Conservation (phyloP, 2,797 vertebrate genomes). For the Sebastolobus altivelis region DNA sequence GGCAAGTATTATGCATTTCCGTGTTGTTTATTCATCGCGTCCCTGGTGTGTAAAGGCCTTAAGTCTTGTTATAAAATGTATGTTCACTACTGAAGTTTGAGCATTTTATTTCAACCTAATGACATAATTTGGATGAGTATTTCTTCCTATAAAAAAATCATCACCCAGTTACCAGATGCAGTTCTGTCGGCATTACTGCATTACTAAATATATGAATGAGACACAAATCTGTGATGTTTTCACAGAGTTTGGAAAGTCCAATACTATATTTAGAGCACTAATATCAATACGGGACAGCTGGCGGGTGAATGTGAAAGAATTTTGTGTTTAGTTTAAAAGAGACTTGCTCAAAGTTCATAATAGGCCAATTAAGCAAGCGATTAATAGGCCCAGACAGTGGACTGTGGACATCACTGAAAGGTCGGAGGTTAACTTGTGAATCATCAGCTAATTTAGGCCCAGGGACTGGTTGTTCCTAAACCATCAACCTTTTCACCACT, state of each 20-base stretch:
- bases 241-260: background rate
- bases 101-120: too few species aligned
- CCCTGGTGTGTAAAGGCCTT: too few species aligned
- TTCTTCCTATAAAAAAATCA: background rate
- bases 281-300: background rate
- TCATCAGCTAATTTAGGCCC: background rate
- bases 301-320: background rate
- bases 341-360: slow-evolving; percentile 11
- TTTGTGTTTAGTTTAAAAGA: background rate
- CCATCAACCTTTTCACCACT: background rate
- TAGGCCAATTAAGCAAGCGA: background rate
- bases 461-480: background rate
- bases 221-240: background rate
- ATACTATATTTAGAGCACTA: background rate
- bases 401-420: slow-evolving; percentile 9
- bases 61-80: too few species aligned
- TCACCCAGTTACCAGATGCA: background rate
- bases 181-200: background rate
- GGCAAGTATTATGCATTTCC: too few species aligned
- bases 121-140: background rate
- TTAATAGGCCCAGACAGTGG: background rate
- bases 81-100: too few species aligned
- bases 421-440: slow-evolving; percentile 13
- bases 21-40: too few species aligned
- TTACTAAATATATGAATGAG: background rate